Conservation (phyloP, 2,113 vertebrate genomes). For the Excalfactoria chinensis region DNA sequence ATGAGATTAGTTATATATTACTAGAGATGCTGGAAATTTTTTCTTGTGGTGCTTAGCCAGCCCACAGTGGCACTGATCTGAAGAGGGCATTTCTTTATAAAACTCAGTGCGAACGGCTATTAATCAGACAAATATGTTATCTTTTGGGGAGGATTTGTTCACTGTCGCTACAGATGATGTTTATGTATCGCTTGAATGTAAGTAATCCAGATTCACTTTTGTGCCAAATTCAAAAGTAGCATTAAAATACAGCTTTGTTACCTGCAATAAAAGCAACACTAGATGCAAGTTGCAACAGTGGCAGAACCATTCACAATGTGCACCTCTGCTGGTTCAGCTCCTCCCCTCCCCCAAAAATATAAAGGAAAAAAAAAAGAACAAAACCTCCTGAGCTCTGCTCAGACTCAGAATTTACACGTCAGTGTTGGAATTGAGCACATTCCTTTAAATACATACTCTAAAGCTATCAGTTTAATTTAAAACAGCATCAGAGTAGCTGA, state of each 20-base stretch:
- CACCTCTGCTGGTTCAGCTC: background rate
- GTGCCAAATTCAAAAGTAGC: background rate
- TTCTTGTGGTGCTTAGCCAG: background rate
- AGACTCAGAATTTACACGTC: constrained; percentile 13
- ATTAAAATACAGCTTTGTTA: background rate
- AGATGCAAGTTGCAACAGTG: background rate
- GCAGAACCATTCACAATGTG: background rate
- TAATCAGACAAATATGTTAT: background rate
- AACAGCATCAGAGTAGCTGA: constrained; percentile 14
- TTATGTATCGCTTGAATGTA: background rate
- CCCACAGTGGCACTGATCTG: background rate
- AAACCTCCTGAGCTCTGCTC: background rate
- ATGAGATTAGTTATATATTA: background rate
- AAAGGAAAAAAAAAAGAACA: background rate
- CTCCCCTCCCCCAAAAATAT: too few relatives aligned
- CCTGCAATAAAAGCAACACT: background rate
- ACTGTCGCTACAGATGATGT: background rate
- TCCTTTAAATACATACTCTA: constrained; percentile 22
- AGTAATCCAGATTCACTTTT: background rate
- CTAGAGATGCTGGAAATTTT: background rate
- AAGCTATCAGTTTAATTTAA: constrained; percentile 44
- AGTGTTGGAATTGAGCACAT: constrained; percentile 13
- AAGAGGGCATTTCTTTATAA: background rate
- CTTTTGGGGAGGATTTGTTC: background rate
- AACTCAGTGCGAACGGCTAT: background rate